Evolutionary conservation across 2,888 invertebrate species (phyloP).

Genomic region (Trichopoda pennipes): DNA sequence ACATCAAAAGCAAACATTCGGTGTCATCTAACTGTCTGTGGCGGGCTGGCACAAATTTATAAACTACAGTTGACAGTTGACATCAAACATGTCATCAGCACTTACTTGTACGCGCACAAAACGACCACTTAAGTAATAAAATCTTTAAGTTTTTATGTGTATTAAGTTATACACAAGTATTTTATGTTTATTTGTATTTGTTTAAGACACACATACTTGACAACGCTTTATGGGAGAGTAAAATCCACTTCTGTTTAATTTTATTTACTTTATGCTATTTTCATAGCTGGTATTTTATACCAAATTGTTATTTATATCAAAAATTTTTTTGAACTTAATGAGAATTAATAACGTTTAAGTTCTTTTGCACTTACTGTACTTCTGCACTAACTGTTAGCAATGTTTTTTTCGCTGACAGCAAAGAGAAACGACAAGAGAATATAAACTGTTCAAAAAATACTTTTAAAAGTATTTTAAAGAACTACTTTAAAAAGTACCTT

Average conservation of each 20-base stretch:
- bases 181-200: neutral
- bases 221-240: neutral
- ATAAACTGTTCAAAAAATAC: too few species aligned
- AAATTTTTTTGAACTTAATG: too few species aligned
- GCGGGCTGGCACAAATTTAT: neutral
- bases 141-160: neutral
- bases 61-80: constrained; percentile 18
- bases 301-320: too few species aligned
- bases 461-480: too few species aligned
- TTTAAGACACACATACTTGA: neutral
- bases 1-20: constrained; percentile 15
- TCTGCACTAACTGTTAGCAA: too few species aligned
- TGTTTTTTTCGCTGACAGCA: too few species aligned
- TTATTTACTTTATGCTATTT: neutral
- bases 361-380: too few species aligned
- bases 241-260: neutral
- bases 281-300: too few species aligned
- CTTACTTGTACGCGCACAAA: constrained; percentile 6
- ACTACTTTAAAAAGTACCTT: too few species aligned
- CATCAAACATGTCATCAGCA: constrained; percentile 45
- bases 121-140: constrained; percentile 17
- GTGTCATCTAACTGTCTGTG: neutral
- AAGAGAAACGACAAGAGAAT: too few species aligned
- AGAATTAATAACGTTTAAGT: too few species aligned
- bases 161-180: neutral